phyloP scores from a whole-genome alignment of 2,888 invertebrate genomes.

The Leuctra nigra region DNA sequence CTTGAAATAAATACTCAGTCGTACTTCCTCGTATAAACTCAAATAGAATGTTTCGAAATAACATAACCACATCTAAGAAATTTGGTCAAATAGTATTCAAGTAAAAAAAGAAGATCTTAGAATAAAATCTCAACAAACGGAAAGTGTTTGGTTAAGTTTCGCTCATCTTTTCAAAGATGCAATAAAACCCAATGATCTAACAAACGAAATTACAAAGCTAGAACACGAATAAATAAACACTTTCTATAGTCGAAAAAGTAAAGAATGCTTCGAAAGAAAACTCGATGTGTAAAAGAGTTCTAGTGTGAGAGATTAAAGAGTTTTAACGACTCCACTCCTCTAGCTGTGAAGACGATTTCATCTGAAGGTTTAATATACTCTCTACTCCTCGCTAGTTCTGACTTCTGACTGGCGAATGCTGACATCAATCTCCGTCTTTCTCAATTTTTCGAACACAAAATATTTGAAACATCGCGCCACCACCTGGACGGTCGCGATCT shows the following conservation, averaged over 20 bases:
- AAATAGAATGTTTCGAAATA: slow-evolving; percentile 10
- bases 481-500: too few species aligned
- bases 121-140: slow-evolving; percentile 8
- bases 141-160: slow-evolving; percentile 16
- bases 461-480: too few species aligned
- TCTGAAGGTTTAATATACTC: slow-evolving; percentile 6
- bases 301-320: not conserved
- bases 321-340: not conserved
- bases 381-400: too few species aligned
- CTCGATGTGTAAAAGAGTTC: slow-evolving; percentile 1
- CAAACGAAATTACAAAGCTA: slow-evolving; percentile 18
- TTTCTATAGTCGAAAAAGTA: slow-evolving; percentile 1
- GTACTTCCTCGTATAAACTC: not conserved
- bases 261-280: slow-evolving; percentile 1
- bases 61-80: slow-evolving; percentile 17
- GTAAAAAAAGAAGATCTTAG: slow-evolving; percentile 1
- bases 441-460: too few species aligned
- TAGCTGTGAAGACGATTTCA: not conserved
- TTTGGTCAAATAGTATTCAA: slow-evolving; percentile 6
- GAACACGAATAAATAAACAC: slow-evolving; percentile 14
- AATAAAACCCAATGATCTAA: slow-evolving; percentile 15
- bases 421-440: too few species aligned
- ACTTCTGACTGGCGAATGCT: too few species aligned
- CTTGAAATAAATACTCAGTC: slow-evolving; percentile 6
- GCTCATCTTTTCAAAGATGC: slow-evolving; percentile 6